Conservation (phyloP, 2,797 vertebrate species). For the Chelidonichthys spinosus region DNA sequence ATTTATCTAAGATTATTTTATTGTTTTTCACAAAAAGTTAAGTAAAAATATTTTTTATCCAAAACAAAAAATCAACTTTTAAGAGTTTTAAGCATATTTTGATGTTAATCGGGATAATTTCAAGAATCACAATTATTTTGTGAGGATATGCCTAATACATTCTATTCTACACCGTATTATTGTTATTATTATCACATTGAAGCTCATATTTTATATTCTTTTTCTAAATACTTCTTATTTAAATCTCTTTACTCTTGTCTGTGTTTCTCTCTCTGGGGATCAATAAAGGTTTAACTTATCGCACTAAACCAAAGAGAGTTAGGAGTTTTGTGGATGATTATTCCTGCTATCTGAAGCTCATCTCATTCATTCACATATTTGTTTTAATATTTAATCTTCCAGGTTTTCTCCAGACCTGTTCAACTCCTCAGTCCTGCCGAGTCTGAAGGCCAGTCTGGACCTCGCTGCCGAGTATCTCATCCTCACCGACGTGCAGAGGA, state of each 20-base stretch:
- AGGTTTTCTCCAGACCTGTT: constrained; percentile 97
- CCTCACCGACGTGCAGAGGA: constrained; percentile 95
- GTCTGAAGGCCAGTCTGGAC: constrained; percentile 95
- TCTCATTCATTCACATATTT: background rate
- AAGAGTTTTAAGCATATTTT: no score
- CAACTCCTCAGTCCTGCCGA: constrained; percentile 89
- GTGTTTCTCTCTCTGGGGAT: no score
- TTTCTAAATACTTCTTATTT: no score
- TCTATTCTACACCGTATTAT: background rate
- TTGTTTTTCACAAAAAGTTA: no score
- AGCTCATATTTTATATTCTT: background rate
- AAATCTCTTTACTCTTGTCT: no score
- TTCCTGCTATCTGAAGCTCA: background rate
- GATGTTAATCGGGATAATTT: no score
- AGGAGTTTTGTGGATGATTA: background rate
- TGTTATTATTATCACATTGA: no score
- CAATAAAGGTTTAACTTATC: no score
- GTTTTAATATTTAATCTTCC: constrained; percentile 10
- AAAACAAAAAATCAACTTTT: no score
- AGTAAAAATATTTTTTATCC: no score
- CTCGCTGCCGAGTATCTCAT: constrained; percentile 96
- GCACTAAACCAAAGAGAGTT: background rate
- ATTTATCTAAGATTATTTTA: no score
- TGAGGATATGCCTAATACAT: background rate
- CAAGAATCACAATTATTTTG: no score